Conservation (phyloP, 2,797 vertebrate genomes). For the Chiloscyllium punctatum region DNA sequence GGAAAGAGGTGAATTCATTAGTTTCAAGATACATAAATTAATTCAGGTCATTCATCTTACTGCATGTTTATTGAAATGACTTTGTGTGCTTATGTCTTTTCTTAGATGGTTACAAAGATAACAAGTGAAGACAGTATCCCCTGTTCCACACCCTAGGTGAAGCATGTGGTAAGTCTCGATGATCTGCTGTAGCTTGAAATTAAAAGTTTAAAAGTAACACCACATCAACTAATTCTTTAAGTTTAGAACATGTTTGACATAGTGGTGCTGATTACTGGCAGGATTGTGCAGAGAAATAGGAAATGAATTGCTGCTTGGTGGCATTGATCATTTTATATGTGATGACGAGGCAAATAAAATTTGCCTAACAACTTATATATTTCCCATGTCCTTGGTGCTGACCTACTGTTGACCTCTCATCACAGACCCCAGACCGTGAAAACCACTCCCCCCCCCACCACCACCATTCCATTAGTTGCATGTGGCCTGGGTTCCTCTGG, state of each 20-base stretch:
- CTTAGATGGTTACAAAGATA: conserved; percentile 16
- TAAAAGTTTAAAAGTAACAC: not conserved
- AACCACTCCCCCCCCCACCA: no score
- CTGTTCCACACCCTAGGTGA: not conserved
- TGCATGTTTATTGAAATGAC: conserved; percentile 14
- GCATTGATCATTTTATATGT: not conserved
- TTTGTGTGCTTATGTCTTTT: not conserved
- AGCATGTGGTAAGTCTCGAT: not conserved
- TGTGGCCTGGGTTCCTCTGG: no score
- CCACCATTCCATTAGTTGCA: no score
- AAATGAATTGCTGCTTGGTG: not conserved
- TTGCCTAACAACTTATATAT: no score
- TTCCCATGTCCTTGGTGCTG: not conserved
- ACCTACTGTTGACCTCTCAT: no score
- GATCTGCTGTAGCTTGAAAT: not conserved
- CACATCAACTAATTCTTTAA: not conserved
- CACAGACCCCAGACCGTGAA: no score
- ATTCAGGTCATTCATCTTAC: not conserved
- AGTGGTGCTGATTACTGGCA: not conserved
- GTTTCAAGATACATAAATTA: not conserved
- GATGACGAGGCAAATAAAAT: not conserved
- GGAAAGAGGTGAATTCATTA: not conserved
- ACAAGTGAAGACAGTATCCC: not conserved
- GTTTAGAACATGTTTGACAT: not conserved
- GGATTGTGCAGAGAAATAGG: not conserved